A percentile compares a stretch with the other conserved stretches of the same genome.
Conservation (phyloP, 2,113 vertebrate genomes). For the Bagarius yarrelli region DNA sequence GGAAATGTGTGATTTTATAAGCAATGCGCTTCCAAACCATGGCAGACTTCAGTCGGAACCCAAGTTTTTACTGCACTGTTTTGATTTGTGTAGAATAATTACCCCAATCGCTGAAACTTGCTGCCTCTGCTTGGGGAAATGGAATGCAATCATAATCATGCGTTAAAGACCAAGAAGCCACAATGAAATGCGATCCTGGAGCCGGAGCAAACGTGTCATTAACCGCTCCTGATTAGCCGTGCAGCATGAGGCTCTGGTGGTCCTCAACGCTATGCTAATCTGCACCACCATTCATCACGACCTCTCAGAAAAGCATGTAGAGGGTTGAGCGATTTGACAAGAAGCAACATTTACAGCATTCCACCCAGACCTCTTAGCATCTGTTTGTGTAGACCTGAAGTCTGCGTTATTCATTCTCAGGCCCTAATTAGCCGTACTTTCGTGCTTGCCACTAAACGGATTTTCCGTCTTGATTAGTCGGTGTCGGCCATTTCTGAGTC, state of each 20-base stretch:
- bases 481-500: slow-evolving; percentile 44
- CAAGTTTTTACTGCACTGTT: not conserved
- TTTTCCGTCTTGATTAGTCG: slow-evolving; percentile 58
- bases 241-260: slow-evolving; percentile 27
- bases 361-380: slow-evolving; percentile 6
- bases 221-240: slow-evolving; percentile 46
- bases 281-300: slow-evolving; percentile 50
- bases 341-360: not conserved
- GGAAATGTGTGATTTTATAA: no score
- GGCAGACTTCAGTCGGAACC: not conserved
- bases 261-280: slow-evolving; percentile 24
- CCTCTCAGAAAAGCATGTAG: slow-evolving; percentile 39
- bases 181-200: slow-evolving; percentile 13
- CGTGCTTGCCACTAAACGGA: slow-evolving; percentile 52
- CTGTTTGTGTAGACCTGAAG: slow-evolving; percentile 18
- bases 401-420: slow-evolving; percentile 61
- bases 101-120: not conserved
- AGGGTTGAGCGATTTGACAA: not conserved
- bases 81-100: slow-evolving; percentile 34
- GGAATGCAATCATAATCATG: slow-evolving; percentile 38
- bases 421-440: slow-evolving; percentile 61
- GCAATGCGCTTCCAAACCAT: not conserved
- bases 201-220: slow-evolving; percentile 41
- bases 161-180: not conserved
- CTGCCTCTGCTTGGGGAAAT: not conserved